Base-by-base conservation (phyloP, 1,140 invertebrate species). In the Coelopa frigida region DNA sequence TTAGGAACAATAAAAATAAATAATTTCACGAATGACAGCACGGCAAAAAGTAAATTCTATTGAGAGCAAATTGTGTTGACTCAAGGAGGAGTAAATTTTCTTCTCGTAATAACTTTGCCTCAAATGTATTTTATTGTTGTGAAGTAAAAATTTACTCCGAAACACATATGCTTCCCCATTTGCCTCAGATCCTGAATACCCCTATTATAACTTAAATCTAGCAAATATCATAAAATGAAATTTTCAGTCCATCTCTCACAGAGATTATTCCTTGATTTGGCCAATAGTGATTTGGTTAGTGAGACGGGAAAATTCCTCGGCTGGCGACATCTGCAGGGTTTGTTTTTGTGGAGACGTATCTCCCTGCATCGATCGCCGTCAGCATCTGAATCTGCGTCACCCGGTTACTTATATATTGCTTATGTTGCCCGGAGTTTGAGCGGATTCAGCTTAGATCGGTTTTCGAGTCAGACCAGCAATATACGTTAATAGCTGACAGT, bases 261-360 rank as follows among this genome's bases (percentile, higher is more conserved):
- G 27, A 14, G 8, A 29, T 8, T 10, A 29, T 8, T 29, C 8
- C 8, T 29, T 8, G 8, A 29, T 29, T 29, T 29, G 27, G 27
- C 27, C 27, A 29, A 29, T 29, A 8, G 8, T 14, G 27, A 8
- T 29, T 8, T 8, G 8, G 27, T 29, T 10, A 29, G 27, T 29
- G 27, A 8, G 27, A 29, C 14, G 32, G 40, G 5, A 42, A 23
- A 23, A 47, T 11, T 3, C 55, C 53, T 35, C 55, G 22, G 10
- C 55, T 57, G 1, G 51, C 24, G 10, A 50, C 3, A 47, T 60
- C 58, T 24, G 56, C 57, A 0, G 53, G 57, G 38, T 59, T 58
- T 7, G 48, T 29, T 54, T 48, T 8, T 48, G 35, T 37, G 15
- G 8, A 8, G 8, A 37, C 35, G 18, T 37, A 37, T 10, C 18